phyloP scores from a whole-genome alignment of 64 coral and sea anemone genomes.

The Porites lutea region DNA sequence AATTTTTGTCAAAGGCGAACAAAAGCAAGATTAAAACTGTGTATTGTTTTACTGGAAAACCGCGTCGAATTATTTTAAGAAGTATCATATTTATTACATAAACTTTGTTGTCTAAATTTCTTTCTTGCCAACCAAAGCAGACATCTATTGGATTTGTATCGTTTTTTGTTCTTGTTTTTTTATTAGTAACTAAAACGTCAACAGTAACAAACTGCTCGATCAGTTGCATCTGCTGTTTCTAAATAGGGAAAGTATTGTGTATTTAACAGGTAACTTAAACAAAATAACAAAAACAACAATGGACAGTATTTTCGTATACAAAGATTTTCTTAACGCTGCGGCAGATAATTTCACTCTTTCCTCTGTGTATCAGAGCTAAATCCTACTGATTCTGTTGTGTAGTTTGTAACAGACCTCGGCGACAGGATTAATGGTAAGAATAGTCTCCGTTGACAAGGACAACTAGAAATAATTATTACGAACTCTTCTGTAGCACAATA shows the following conservation, averaged over 20 bases:
- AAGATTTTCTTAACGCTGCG: background rate
- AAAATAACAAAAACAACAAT: no score
- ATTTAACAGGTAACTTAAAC: background rate
- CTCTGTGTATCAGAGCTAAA: background rate
- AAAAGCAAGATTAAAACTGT: no score
- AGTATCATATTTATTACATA: no score
- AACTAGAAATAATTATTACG: background rate
- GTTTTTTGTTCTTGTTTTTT: no score
- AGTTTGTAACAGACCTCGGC: background rate
- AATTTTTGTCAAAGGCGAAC: no score
- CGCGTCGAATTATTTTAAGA: no score
- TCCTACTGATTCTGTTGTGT: background rate
- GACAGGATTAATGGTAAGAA: constrained; percentile 4
- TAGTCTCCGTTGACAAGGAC: background rate
- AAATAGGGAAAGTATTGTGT: background rate
- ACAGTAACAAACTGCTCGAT: background rate
- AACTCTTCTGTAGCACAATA: no score
- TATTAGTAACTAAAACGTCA: no score
- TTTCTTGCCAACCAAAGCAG: no score
- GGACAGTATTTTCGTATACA: background rate
- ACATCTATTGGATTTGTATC: no score
- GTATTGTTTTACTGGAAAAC: no score
- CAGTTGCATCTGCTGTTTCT: background rate
- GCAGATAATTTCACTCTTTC: background rate
- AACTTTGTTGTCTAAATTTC: no score